Conservation (phyloP, 2,113 vertebrate genomes). For the Anhinga anhinga region DNA sequence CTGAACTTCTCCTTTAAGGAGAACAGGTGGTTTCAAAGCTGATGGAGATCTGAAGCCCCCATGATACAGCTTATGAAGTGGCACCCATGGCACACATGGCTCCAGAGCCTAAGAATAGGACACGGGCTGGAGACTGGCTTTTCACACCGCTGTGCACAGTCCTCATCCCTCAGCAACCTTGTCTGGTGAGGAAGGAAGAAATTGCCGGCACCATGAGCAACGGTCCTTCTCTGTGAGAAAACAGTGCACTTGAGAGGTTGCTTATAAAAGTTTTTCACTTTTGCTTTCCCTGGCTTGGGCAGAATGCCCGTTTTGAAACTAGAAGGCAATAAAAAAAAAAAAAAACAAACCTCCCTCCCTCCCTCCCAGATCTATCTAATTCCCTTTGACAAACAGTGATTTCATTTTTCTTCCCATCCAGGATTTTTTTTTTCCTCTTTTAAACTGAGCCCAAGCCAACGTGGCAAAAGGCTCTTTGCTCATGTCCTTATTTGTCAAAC, state of each 20-base stretch:
- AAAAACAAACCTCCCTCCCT: not conserved
- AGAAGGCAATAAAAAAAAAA: constrained; percentile 29
- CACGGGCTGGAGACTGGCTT: rapidly evolving
- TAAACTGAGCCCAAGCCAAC: constrained; percentile 61
- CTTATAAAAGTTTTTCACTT: not conserved
- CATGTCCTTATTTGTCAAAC: constrained; percentile 72
- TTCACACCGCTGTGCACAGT: not conserved
- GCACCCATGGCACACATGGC: rapidly evolving
- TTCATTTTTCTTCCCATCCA: constrained; percentile 66
- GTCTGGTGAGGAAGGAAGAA: not conserved
- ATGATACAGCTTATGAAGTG: not conserved
- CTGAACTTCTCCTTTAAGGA: not conserved
- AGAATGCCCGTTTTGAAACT: constrained; percentile 19
- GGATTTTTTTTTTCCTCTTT: constrained; percentile 10
- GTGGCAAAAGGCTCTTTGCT: constrained; percentile 69
- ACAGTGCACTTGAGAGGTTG: not conserved
- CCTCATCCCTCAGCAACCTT: not conserved
- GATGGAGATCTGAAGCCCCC: not conserved
- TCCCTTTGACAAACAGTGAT: constrained; percentile 62
- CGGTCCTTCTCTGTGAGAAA: not conserved
- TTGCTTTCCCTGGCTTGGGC: not conserved
- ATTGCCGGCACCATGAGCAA: not conserved
- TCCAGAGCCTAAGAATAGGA: rapidly evolving
- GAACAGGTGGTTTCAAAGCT: not conserved
- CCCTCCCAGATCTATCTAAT: constrained; percentile 53